phyloP scores from a whole-genome alignment of 2,797 vertebrate species.

The Distichodus sexfasciatus region DNA sequence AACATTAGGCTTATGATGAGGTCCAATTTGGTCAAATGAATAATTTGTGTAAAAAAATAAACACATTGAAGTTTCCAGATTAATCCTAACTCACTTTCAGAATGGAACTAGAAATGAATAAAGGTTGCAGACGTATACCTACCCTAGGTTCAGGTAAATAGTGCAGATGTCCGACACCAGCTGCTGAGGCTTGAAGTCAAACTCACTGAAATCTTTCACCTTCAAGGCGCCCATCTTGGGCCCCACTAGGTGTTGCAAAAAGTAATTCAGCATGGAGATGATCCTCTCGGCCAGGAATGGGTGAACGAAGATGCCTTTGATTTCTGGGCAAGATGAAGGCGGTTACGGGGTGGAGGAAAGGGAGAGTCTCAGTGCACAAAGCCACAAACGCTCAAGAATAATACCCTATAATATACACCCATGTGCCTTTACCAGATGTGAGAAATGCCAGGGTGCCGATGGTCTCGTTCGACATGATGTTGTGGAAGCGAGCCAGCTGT shows the following conservation, averaged over 20 bases:
- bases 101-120: no score
- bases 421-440: conserved; percentile 85
- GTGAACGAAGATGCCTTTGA: conserved; percentile 92
- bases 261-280: conserved; percentile 99
- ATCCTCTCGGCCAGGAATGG: conserved; percentile 96
- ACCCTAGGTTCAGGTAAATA: conserved; percentile 98
- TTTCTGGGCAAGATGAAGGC: conserved; percentile 75
- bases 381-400: conserved; percentile 9
- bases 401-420: neutral
- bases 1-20: no score
- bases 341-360: neutral
- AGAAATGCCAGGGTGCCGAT: conserved; percentile 96
- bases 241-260: conserved; percentile 95
- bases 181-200: conserved; percentile 98
- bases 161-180: conserved; percentile 98
- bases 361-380: neutral
- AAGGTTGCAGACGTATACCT: no score
- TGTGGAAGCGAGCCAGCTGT: conserved; percentile 96
- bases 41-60: neutral
- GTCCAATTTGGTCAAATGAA: no score
- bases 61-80: no score
- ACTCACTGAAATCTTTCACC: conserved; percentile 99
- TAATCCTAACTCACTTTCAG: no score
- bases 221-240: conserved; percentile 98
- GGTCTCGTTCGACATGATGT: conserved; percentile 99